Percentiles rank a stretch among this genome's conserved stretches.
Conservation (phyloP, 2,888 invertebrate genomes). For the Syrista parreyssii region DNA sequence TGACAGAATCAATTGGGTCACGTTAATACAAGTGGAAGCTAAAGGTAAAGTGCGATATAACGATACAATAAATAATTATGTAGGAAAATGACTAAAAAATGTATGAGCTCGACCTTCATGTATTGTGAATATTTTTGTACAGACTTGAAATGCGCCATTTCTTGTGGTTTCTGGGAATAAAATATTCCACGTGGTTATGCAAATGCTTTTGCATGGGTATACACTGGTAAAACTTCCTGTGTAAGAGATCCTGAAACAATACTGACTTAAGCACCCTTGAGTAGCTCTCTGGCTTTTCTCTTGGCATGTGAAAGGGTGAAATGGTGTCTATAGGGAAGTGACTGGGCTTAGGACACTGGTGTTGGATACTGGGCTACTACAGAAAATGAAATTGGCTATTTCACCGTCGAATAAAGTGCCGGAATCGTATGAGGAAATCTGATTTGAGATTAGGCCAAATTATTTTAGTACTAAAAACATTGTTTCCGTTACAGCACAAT, state of each 20-base stretch:
- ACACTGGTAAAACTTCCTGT: not conserved
- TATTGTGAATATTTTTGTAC: not conserved
- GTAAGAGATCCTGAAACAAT: not conserved
- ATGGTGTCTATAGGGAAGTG: not conserved
- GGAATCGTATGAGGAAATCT: not conserved
- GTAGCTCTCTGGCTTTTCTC: not conserved
- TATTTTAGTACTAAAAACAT: not conserved
- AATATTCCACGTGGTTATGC: not conserved
- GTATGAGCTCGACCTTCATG: not conserved
- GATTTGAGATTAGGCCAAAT: not conserved
- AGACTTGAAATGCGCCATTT: not conserved
- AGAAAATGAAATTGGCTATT: not conserved
- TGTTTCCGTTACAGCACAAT: not conserved
- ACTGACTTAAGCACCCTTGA: not conserved
- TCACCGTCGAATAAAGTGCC: not conserved
- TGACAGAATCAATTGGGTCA: not conserved
- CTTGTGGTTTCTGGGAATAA: not conserved
- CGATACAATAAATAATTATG: not conserved
- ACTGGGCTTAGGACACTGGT: not conserved
- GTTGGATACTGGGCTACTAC: not conserved
- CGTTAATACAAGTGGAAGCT: not conserved
- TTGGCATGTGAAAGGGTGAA: not conserved
- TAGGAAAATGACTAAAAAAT: not conserved
- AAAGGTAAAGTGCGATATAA: not conserved
- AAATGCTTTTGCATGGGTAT: not conserved